Evolutionary conservation across 2,888 invertebrate species (phyloP), one percentile per base, ranked within the genome.

Genomic region (Mythimna pallens): DNA sequence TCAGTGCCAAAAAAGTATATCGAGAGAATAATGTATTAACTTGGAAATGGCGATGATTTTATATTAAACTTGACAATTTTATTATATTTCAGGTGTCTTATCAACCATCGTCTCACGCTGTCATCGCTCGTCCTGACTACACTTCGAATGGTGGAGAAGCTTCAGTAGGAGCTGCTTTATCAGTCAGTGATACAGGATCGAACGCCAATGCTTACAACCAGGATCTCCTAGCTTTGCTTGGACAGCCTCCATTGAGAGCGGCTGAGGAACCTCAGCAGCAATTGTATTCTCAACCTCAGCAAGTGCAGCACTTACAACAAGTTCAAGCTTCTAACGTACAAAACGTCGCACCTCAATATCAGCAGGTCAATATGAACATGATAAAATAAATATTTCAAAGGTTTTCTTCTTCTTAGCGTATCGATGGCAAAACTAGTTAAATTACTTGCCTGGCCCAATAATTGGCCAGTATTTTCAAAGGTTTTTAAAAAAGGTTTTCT

Each of bases 121-220:
- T 96, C 55, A 96, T 96, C 66, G 92, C 95, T 25, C 94, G 96
- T 40, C 96, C 96, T 1, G 91, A 93, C 72, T 94, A 90, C 86
- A 89, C 93, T 0, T 91, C 93, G 3, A 94, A 95, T 55, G 95
- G 95, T 2, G 96, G 95, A 1, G 96, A 96, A 82, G 96, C 96
- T 0, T 96, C 96, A 7, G 96, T 96, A 1, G 96, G 96, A 10
- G 96, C 96, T 6, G 96, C 96, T 2, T 86, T 96, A 17, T 93
- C 96, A 2, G 96, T 96, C 68, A 95, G 95, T 66, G 96, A 96
- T 76, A 90, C 90, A 14, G 93, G 93, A 36, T 89, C 92, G 2
- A 89, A 82, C 65, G 81, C 91, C 1, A 85, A 91, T 64, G 70
- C 91, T 2, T 94, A 91, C 76, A 93, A 94, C 61, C 94, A 92